These are phyloP conservation scores for Gymnocephalus cernua DNA, from an alignment of 2,113 vertebrate genomes.

Conservation along the genomic window DNA sequence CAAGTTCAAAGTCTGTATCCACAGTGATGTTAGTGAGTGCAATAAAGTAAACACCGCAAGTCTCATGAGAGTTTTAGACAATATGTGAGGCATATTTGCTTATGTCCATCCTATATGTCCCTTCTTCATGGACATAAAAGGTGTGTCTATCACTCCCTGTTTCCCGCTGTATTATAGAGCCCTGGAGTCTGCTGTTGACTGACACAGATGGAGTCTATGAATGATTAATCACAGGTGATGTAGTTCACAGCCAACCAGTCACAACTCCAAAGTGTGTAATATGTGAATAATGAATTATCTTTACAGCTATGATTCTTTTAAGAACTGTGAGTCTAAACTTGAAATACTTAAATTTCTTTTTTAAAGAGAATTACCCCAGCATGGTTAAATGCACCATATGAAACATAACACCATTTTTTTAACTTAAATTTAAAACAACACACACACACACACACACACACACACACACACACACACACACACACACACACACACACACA, in stretches of 20 bases:
- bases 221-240: slow-evolving; percentile 78
- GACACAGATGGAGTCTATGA: slow-evolving; percentile 74
- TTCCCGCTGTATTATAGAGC: slow-evolving; percentile 22
- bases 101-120: slow-evolving; percentile 1
- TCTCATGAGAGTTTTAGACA: slow-evolving; percentile 1
- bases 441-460: slow-evolving; percentile 2
- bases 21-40: neutral
- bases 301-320: slow-evolving; percentile 3
- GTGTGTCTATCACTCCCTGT: slow-evolving; percentile 25
- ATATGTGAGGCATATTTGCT: neutral
- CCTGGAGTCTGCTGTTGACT: slow-evolving; percentile 49
- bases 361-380: neutral
- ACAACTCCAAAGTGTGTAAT: slow-evolving; percentile 57
- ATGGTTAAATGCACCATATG: neutral
- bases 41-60: neutral
- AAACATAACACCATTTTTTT: neutral
- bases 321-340: neutral
- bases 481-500: neutral
- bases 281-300: slow-evolving; percentile 62
- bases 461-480: slow-evolving; percentile 10
- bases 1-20: neutral
- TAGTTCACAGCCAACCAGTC: slow-evolving; percentile 55
- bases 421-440: neutral
- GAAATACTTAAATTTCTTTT: neutral
- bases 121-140: slow-evolving; percentile 24